Conservation (phyloP, 2,888 invertebrate genomes). For the Cloeon dipterum region DNA sequence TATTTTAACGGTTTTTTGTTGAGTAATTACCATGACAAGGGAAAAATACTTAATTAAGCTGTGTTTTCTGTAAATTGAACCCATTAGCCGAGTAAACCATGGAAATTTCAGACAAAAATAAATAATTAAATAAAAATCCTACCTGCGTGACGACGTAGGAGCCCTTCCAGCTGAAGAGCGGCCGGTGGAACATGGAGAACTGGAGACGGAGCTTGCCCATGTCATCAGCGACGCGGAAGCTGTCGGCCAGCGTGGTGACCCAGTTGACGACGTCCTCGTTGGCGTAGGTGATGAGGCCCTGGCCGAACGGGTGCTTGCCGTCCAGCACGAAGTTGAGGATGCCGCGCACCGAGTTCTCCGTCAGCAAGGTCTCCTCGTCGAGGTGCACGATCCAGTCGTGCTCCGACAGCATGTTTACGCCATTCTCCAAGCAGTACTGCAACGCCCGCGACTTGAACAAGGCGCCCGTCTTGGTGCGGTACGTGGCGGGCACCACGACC, state of each 20-base stretch:
- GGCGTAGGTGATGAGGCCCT: conserved; percentile 87
- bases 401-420: conserved; percentile 58
- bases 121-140: too few relatives aligned
- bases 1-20: too few relatives aligned
- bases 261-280: conserved; percentile 92
- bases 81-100: too few relatives aligned
- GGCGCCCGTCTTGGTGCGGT: conserved; percentile 76
- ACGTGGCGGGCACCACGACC: conserved; percentile 67
- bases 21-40: too few relatives aligned
- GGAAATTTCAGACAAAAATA: too few relatives aligned
- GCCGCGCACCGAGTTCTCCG: conserved; percentile 73
- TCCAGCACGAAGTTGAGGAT: conserved; percentile 85
- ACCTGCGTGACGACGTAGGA: conserved; percentile 94
- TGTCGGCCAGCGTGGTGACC: conserved; percentile 89
- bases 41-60: too few relatives aligned
- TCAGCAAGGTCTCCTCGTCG: conserved; percentile 87
- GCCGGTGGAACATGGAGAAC: conserved; percentile 81
- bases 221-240: conserved; percentile 88
- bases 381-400: conserved; percentile 94
- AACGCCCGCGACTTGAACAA: conserved; percentile 84
- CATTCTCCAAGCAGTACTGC: conserved; percentile 84
- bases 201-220: conserved; percentile 91
- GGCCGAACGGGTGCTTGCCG: conserved; percentile 87
- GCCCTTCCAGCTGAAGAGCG: conserved; percentile 94
- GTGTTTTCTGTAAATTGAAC: too few relatives aligned